Conservation (phyloP, 2,888 invertebrate genomes). For the Troides oblongomaculatus region DNA sequence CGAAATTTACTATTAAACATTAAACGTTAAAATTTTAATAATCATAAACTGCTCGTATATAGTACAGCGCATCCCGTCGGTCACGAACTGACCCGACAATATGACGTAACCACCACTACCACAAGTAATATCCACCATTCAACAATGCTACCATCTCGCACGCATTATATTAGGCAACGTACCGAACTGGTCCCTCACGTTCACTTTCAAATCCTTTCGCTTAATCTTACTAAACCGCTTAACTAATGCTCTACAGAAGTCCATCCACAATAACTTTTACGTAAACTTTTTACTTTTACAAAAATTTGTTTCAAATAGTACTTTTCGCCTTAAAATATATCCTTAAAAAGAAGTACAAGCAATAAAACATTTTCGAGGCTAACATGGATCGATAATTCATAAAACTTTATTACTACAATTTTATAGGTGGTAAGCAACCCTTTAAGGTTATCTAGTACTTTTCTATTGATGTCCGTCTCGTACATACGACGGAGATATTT, state of each 20-base stretch:
- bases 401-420: not conserved
- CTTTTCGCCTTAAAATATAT: not conserved
- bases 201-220: conserved; percentile 46
- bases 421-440: not conserved
- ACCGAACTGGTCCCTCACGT: conserved; percentile 32
- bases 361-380: not conserved
- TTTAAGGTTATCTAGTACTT: conserved; percentile 19
- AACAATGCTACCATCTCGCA: conserved; percentile 37
- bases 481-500: conserved; percentile 11
- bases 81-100: conserved; percentile 21
- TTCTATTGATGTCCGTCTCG: conserved; percentile 12
- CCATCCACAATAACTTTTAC: not conserved
- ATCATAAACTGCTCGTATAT: not conserved
- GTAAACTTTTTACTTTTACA: not conserved
- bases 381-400: conserved; percentile 1
- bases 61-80: conserved; percentile 1
- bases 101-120: conserved; percentile 15
- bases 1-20: too few relatives aligned
- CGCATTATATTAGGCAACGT: conserved; percentile 40
- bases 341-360: not conserved
- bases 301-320: not conserved
- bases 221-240: conserved; percentile 17
- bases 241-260: not conserved
- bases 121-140: conserved; percentile 29
- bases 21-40: not conserved